Evolutionary conservation across 2,888 invertebrate species (phyloP), one percentile per base, ranked within the genome.

Genomic region (Drosophila ezoana): DNA sequence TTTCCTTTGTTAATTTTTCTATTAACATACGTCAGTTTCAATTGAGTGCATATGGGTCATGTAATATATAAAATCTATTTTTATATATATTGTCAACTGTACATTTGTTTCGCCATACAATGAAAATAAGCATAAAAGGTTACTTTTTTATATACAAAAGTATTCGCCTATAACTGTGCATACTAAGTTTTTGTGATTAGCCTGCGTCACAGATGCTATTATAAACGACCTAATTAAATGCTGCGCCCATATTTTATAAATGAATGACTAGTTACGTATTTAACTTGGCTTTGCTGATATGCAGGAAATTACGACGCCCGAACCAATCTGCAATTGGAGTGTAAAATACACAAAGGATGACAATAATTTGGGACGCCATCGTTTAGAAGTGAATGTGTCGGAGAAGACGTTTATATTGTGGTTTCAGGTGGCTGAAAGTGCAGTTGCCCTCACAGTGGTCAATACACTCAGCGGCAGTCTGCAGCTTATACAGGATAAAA

Each of bases 381-480:
- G 91, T 47, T 93, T 95, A 28, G 92, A 94, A 76, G 93, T 96
- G 1, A 75, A 88, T 60, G 94, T 94, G 0, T 85, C 90, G 56
- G 93, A 76, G 10, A 56, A 53, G 14, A 67, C 52, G 57, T 69
- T 18, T 2, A 6, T 60, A 1, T 0, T 90, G 3, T 44, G 94
- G 93, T 84, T 90, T 45, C 58, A 49, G 1, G 72, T 93, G 56
- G 93, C 93, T 3, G 93, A 93, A 14, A 89, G 79, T 58, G 89
- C 93, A 8, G 41, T 10, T 5, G 32, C 5, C 4, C 48, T 93
- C 73, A 89, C 91, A 33, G 85, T 95, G 40, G 93, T 94, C 60
- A 96, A 94, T 84, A 92, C 94, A 10, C 90, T 97, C 33, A 95
- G 95, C 90, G 97, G 97, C 10, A 92, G 95, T 52, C 90, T 97